Conservation (phyloP, 1,140 invertebrate species). For the Trichogramma pretiosum region DNA sequence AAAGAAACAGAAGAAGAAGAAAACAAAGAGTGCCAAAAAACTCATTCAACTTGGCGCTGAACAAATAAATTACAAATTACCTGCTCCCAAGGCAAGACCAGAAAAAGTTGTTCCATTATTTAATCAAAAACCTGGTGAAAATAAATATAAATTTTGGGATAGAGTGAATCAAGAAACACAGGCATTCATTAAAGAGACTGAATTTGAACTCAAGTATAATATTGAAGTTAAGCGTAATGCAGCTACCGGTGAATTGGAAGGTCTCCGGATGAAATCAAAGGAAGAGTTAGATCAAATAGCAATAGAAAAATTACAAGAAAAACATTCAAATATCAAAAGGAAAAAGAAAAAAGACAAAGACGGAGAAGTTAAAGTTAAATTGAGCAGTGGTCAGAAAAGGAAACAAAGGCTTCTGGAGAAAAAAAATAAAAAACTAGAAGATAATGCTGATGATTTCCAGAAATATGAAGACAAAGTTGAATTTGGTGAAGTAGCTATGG, state of each 20-base stretch:
- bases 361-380: conserved; percentile 23
- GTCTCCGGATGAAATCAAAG: conserved; percentile 40
- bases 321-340: conserved; percentile 38
- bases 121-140: conserved; percentile 43
- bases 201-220: conserved; percentile 49
- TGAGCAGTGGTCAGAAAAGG: conserved; percentile 43
- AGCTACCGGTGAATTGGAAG: conserved; percentile 42
- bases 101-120: conserved; percentile 46
- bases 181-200: conserved; percentile 44
- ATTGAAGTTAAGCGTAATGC: conserved; percentile 46
- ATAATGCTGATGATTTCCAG: conserved; percentile 36
- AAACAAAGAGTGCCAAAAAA: conserved; percentile 20
- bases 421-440: conserved; percentile 35
- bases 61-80: not conserved
- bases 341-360: conserved; percentile 40
- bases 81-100: conserved; percentile 33
- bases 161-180: conserved; percentile 46
- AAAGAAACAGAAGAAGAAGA: conserved; percentile 32
- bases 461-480: conserved; percentile 47
- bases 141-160: conserved; percentile 38
- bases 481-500: conserved; percentile 61
- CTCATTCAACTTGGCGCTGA: conserved; percentile 30
- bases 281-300: conserved; percentile 43
- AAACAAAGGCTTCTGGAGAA: conserved; percentile 41
- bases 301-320: conserved; percentile 37